Base-by-base conservation (phyloP, 2,113 vertebrate genomes). In the Rhea pennata region DNA sequence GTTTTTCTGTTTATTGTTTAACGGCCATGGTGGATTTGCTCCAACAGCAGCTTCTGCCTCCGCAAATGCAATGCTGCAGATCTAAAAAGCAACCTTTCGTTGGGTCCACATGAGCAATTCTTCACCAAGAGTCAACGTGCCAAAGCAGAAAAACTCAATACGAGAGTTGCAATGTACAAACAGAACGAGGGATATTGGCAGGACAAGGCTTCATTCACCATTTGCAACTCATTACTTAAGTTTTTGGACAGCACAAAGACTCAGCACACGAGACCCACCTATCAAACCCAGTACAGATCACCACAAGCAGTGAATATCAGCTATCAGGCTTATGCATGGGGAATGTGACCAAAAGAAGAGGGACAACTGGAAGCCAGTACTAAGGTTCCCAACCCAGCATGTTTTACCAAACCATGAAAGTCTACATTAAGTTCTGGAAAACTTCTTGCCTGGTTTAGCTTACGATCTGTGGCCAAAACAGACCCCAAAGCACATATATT, bases 21-120 rank as follows among this genome's bases (percentile, higher is more conserved):
- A 17, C 56, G 50, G 42, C 17, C 31, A 50, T 42, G 24, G 22
- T 2, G 13, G 70, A 15, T 46, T 46, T 65, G 36, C 27, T 71
- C 64, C 39, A 82, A 13, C 26, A 31, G 59, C 70, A 66, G 17
- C 16, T 79, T 69, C 64, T 58, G 31, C 75, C 29, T 39, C 42
- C 40, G 31, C 3, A 0, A 54, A 31, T 5, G 5, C n/a, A 33
- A 29, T 7, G 5, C 31, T 1, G 0, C 54, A 44, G 20, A 54
- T 56, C 13, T 16, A 46, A 21, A 27, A 14, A 15, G 70, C 6
- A 51, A 64, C 36, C 29, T 33, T 29, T 40, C 79, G 6, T 5
- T 0, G 36, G 15, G 44, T 26, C 40, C 70, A 33, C 0, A 0
- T 6, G 6, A 50, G 33, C 54, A 71, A 31, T 10, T 14, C 56